Evolutionary conservation across 2,888 invertebrate species (phyloP), one percentile per base, ranked within the genome.

Genomic region (Zeuzera pyrina): DNA sequence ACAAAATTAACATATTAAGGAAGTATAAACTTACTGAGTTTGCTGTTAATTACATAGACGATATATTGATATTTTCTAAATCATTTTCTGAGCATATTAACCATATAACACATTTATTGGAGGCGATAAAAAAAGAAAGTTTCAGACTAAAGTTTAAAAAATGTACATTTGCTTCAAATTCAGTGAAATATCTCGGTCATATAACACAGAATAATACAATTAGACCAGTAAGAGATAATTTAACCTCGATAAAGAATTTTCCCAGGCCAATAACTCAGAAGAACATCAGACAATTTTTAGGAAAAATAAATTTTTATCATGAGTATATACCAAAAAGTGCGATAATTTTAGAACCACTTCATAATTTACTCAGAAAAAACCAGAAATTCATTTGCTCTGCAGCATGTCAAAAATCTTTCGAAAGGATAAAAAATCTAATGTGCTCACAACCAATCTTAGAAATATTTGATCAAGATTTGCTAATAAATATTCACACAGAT

Each of bases 31-130:
- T 36, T 2, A n/a, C 7, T 7, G 14, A 12, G 6, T 26, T 35
- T 12, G 6, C 31, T 11, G 25, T 31, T 2, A 16, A 14, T 15
- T 31, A 5, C n/a, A n/a, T n/a, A n/a, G n/a, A n/a, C 21, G 29
- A 29, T 23, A 34, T 34, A 13, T 26, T 26, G 13, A 5, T 26
- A 26, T 26, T 12, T 26, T 26, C 26, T 5, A 11, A 26, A 13
- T 12, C 26, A 7, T 55, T 55, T 36, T 4, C 12, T 4, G 26
- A 26, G 4, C 26, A 26, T n/a, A 26, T 26, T 26, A 13, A 26
- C 8, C 15, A 29, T 12, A 3, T 15, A 8, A n/a, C 3, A 28
- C 6, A n/a, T 5, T 16, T 16, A 7, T 16, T 16, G 7, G 16
- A 16, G 7, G 16, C 16, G 4, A 16, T 16, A 16, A 16, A 16